Evolutionary conservation across 1,140 invertebrate genomes (phyloP).

Genomic region (Drosophila prosaltans): DNA sequence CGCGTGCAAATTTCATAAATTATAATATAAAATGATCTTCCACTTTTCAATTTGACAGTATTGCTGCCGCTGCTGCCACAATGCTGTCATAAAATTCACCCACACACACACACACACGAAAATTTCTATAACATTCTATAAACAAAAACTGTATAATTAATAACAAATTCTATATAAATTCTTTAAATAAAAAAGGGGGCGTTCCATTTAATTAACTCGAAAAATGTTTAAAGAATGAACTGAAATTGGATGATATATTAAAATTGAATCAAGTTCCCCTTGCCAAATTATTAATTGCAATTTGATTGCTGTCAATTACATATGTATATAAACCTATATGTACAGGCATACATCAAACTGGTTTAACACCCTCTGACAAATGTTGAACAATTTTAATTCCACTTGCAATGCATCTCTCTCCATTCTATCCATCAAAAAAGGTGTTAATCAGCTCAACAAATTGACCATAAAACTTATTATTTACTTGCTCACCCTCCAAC

Average conservation of each 20-base stretch:
- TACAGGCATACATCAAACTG: constrained; percentile 28
- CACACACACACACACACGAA: constrained; percentile 15
- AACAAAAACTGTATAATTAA: constrained; percentile 46
- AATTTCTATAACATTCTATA: constrained; percentile 19
- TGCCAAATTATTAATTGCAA: constrained; percentile 51
- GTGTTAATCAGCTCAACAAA: constrained; percentile 50
- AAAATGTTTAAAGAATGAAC: constrained; percentile 28
- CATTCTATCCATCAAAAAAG: constrained; percentile 43
- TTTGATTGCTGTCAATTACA: constrained; percentile 62
- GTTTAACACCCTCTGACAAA: constrained; percentile 53
- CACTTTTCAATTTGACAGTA: constrained; percentile 30
- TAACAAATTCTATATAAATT: constrained; percentile 34
- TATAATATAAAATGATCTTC: constrained; percentile 30
- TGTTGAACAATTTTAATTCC: not conserved
- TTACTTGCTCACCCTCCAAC: constrained; percentile 21
- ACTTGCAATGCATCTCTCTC: constrained; percentile 23
- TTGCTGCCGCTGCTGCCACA: constrained; percentile 6
- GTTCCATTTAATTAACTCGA: constrained; percentile 24
- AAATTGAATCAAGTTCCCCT: not conserved
- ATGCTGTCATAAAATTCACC: constrained; percentile 11
- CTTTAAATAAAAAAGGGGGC: constrained; percentile 18
- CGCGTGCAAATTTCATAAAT: constrained; percentile 69
- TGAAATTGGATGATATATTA: constrained; percentile 20
- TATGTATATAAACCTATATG: not conserved
- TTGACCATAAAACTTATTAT: constrained; percentile 48